These are phyloP conservation scores for Himalopsyche anomala DNA, from an alignment of 2,888 invertebrate species.

Conservation along the genomic window DNA sequence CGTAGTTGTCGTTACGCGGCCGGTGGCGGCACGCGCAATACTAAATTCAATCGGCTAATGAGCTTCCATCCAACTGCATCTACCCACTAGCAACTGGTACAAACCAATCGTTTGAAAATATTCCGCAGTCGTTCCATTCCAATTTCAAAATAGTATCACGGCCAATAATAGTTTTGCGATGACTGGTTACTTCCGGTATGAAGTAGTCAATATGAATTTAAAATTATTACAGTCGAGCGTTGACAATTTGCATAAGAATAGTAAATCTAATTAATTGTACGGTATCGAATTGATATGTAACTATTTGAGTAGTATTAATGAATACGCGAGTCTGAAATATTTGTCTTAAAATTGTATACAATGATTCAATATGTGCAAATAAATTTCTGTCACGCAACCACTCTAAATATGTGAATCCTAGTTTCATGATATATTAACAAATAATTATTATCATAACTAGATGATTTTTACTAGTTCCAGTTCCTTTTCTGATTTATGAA, in stretches of 20 bases:
- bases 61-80: conserved; percentile 50
- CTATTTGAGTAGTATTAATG: too few relatives aligned
- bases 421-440: too few relatives aligned
- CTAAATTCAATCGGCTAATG: conserved; percentile 65
- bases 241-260: neutral
- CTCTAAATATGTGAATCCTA: too few relatives aligned
- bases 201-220: neutral
- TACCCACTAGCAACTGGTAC: conserved; percentile 32
- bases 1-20: neutral
- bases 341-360: too few relatives aligned
- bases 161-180: conserved; percentile 41
- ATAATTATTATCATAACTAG: too few relatives aligned
- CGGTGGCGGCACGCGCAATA: conserved; percentile 52
- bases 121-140: conserved; percentile 7
- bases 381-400: too few relatives aligned
- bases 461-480: too few relatives aligned
- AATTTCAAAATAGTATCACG: conserved; percentile 31
- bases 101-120: conserved; percentile 40
- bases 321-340: too few relatives aligned
- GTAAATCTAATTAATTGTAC: too few relatives aligned
- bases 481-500: too few relatives aligned
- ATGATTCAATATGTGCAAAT: too few relatives aligned
- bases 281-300: too few relatives aligned
- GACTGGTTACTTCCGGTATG: conserved; percentile 6
- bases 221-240: neutral